Evolutionary conservation across 1,140 invertebrate genomes (phyloP).

Genomic region (Ladona fulva): DNA sequence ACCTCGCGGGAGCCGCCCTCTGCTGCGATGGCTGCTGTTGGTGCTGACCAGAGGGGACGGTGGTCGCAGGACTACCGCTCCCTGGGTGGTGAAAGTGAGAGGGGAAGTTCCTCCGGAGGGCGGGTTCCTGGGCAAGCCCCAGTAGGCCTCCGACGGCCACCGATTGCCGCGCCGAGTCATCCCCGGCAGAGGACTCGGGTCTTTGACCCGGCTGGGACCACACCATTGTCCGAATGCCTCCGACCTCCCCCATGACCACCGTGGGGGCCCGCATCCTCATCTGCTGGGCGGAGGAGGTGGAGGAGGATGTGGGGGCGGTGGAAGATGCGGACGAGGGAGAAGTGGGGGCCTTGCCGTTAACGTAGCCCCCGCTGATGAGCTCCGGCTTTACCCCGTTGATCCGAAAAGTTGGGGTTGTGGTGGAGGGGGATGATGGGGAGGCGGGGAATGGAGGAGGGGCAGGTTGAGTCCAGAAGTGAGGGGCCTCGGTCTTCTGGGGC

Average conservation of each 20-base stretch:
- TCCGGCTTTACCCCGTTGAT: conserved; percentile 69
- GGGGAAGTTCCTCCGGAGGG: not conserved
- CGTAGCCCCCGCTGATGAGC: conserved; percentile 58
- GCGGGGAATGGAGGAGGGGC: conserved; percentile 25
- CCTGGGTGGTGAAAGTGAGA: not conserved
- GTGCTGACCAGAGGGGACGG: conserved; percentile 25
- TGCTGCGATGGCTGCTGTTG: conserved; percentile 31
- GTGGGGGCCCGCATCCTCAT: conserved; percentile 60
- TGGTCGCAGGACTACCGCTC: conserved; percentile 13
- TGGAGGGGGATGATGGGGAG: conserved; percentile 30
- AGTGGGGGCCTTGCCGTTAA: conserved; percentile 19
- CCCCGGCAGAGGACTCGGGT: conserved; percentile 35
- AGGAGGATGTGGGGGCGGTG: conserved; percentile 37
- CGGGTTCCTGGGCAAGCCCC: conserved; percentile 57
- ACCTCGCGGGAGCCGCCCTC: conserved; percentile 21
- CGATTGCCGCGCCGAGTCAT: conserved; percentile 39
- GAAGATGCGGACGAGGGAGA: conserved; percentile 17
- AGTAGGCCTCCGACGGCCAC: conserved; percentile 34
- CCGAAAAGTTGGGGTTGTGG: conserved; percentile 29
- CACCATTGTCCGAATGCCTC: conserved; percentile 82
- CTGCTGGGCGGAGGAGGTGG: conserved; percentile 27
- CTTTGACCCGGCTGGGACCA: conserved; percentile 50
- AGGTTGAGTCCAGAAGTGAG: conserved; percentile 4
- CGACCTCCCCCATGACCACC: conserved; percentile 83
- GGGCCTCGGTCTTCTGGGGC: conserved; percentile 33